phyloP scores from a whole-genome alignment of 1,140 invertebrate genomes.

The Melitaea cinxia region DNA sequence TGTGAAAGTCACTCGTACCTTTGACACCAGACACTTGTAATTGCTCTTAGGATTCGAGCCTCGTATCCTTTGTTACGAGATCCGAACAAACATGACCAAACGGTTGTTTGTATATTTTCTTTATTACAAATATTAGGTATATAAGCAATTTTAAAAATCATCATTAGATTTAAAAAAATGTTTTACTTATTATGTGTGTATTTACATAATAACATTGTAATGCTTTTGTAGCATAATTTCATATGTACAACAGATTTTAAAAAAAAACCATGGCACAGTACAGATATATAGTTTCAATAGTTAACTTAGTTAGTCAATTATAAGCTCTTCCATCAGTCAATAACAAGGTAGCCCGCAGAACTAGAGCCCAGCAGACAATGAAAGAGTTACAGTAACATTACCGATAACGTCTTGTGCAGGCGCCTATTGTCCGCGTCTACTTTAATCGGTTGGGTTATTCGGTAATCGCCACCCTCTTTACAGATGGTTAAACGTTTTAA shows the following conservation, averaged over 20 bases:
- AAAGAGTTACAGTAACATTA: constrained; percentile 26
- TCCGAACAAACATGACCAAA: constrained; percentile 27
- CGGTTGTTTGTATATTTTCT: constrained; percentile 5
- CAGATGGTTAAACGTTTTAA: constrained; percentile 51
- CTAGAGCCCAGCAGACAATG: constrained; percentile 2
- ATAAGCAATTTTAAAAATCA: not conserved
- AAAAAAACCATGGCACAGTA: too few species aligned
- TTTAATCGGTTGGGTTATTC: constrained; percentile 29
- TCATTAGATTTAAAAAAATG: too few species aligned
- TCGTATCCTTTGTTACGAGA: constrained; percentile 49
- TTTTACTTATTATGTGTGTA: too few species aligned
- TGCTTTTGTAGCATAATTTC: too few species aligned
- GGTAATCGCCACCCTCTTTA: constrained; percentile 42
- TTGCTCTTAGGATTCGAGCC: constrained; percentile 52
- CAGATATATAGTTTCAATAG: too few species aligned
- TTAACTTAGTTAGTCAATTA: too few species aligned
- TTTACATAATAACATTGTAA: too few species aligned
- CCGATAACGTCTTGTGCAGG: constrained; percentile 36
- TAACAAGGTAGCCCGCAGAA: not conserved
- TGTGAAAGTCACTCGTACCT: constrained; percentile 41
- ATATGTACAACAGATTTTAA: too few species aligned
- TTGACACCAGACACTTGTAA: constrained; percentile 54
- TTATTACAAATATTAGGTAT: constrained; percentile 5
- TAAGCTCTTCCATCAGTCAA: too few species aligned
- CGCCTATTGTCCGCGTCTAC: constrained; percentile 26